Evolutionary conservation across 1,140 invertebrate genomes (phyloP).

Genomic region (Zaprionus capensis): DNA sequence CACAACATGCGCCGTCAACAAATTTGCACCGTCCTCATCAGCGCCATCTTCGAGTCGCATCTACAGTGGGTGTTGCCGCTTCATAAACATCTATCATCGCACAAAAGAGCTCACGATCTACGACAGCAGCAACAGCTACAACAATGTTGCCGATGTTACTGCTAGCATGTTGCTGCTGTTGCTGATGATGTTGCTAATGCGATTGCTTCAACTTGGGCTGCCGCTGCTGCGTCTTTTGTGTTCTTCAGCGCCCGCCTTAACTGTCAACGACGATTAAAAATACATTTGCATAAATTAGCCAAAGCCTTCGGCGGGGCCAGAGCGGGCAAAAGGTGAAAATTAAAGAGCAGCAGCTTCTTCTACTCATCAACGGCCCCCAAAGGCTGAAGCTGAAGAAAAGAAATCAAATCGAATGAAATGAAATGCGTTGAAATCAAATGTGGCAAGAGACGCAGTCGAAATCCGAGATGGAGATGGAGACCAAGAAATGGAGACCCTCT

Average conservation of each 20-base stretch:
- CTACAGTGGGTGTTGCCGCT: conserved; percentile 78
- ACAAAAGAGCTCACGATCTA: conserved; percentile 61
- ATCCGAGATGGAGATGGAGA: conserved; percentile 21
- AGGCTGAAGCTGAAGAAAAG: conserved; percentile 53
- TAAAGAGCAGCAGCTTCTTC: conserved; percentile 65
- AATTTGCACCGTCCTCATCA: conserved; percentile 72
- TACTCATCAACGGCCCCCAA: conserved; percentile 13
- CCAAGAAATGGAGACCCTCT: conserved; percentile 34
- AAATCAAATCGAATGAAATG: conserved; percentile 70
- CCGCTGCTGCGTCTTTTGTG: conserved; percentile 39
- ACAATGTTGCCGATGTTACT: conserved; percentile 36
- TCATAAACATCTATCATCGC: conserved; percentile 80
- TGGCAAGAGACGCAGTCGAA: conserved; percentile 65
- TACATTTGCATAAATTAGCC: conserved; percentile 83
- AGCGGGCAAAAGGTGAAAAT: conserved; percentile 69
- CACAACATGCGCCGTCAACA: conserved; percentile 77
- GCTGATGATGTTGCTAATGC: conserved; percentile 16
- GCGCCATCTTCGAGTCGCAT: conserved; percentile 70
- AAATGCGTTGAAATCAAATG: conserved; percentile 69
- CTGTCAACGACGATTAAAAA: conserved; percentile 83
- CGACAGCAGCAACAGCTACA: conserved; percentile 14
- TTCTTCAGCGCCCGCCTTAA: conserved; percentile 68
- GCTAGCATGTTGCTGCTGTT: conserved; percentile 21
- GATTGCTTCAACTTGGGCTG: background rate
- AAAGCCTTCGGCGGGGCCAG: conserved; percentile 39